Conservation (phyloP, 2,113 vertebrate genomes). For the Mohoua ochrocephala region DNA sequence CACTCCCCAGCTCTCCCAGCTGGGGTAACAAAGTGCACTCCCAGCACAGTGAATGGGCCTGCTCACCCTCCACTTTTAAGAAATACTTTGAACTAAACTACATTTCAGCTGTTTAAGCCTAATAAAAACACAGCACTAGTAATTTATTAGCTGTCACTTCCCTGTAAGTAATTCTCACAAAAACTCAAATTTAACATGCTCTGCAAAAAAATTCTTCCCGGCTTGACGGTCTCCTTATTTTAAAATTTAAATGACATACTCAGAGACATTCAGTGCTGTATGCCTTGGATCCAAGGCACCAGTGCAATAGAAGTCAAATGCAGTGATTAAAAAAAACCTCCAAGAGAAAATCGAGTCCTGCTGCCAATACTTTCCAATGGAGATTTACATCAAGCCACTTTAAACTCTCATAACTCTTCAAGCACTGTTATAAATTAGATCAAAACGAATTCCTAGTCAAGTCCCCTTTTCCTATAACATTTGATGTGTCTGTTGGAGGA, state of each 20-base stretch:
- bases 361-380: conserved; percentile 28
- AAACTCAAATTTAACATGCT: conserved; percentile 11
- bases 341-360: background rate
- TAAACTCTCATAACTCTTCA: conserved; percentile 18
- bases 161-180: background rate
- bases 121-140: background rate
- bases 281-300: background rate
- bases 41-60: background rate
- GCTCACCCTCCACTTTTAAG: background rate
- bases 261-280: background rate
- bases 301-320: background rate
- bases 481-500: background rate
- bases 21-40: background rate
- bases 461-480: background rate
- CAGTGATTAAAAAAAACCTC: background rate
- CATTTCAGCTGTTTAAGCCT: background rate
- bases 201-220: background rate
- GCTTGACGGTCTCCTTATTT: background rate
- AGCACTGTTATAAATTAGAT: conserved; percentile 1
- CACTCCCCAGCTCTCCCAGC: background rate
- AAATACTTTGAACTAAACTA: background rate
- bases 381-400: conserved; percentile 31
- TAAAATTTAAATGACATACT: conserved; percentile 5
- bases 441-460: background rate
- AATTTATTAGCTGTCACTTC: conserved; percentile 18